Evolutionary conservation across 64 coral and sea anemone genomes (phyloP), one percentile per base, ranked within the genome.

Genomic region (Anthopleura sola): DNA sequence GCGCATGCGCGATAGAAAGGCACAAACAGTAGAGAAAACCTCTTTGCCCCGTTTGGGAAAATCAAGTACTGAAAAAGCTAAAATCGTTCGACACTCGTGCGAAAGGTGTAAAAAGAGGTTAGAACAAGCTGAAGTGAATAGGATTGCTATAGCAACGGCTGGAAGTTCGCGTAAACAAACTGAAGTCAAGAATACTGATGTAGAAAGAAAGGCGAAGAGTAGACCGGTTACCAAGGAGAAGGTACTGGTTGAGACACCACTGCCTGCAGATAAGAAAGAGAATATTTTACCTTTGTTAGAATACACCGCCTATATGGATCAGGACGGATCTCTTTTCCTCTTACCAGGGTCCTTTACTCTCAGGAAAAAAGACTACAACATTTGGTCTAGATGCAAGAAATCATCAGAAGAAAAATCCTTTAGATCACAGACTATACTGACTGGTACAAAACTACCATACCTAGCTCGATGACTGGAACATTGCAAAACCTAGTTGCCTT

Each of bases 351-450:
- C 82, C 6, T 83, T 83, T 60, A 83, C 50, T 15, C 29, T 83
- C 3, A 37, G 55, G 14, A 83, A 83, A 36, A 83, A 83, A 54
- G 82, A 83, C 28, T 83, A 83, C 33, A 83, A 83, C 34, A 49
- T 83, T 21, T 83, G 82, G 82, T 83, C 82, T 12, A 54, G 82
- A 21, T 56, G 58, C 5, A 39, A 5, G 39, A 79, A 79, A 79
- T 44, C 76, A 21, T 23, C 76, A 48, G 76, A 20, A 47, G 29
- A 7, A 71, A 71, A 71, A 34, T 1, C 26, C 28, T 29, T 71
- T 16, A 71, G 13, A 14, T 32, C 66, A 8, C 37, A 79, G 76
- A 47, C 36, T 19, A 44, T 44, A 1, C 21, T 48, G n/a, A 79
- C 18, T 79, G 76, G 44, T 44, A 37, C 75, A 40, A 77, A 3